Percentiles rank a stretch among this genome's conserved stretches.
phyloP scores from a whole-genome alignment of 2,888 invertebrate species.

The Scaptomyza tumidula region DNA sequence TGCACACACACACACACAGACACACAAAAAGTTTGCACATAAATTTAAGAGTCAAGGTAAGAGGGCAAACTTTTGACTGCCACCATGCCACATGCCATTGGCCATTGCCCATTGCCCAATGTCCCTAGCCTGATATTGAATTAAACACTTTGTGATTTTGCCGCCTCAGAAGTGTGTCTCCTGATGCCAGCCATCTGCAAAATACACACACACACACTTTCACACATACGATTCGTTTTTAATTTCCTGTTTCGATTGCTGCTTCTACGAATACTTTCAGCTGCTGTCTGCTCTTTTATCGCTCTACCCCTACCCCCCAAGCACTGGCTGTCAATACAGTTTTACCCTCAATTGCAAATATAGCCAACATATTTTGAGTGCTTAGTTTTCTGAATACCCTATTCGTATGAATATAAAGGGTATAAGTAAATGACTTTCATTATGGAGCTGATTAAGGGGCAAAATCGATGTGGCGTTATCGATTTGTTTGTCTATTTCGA shows the following conservation, averaged over 20 bases:
- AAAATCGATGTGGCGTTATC: too few species aligned
- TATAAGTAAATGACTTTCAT: not conserved
- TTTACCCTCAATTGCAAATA: conserved; percentile 55
- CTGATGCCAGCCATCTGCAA: conserved; percentile 37
- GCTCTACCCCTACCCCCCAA: not conserved
- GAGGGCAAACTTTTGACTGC: conserved; percentile 65
- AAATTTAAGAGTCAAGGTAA: conserved; percentile 76
- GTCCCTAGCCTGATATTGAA: conserved; percentile 60
- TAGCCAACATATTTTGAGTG: conserved; percentile 26
- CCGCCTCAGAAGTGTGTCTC: conserved; percentile 44
- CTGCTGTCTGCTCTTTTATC: conserved; percentile 47
- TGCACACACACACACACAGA: conserved; percentile 30
- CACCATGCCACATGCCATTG: conserved; percentile 22
- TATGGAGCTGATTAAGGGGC: too few species aligned
- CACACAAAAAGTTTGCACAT: conserved; percentile 67
- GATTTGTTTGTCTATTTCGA: not conserved
- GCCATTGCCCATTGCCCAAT: conserved; percentile 20
- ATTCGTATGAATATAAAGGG: not conserved
- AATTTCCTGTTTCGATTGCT: conserved; percentile 70
- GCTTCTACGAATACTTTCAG: conserved; percentile 37
- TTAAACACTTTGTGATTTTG: conserved; percentile 73
- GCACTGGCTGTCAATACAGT: conserved; percentile 10
- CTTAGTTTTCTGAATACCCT: conserved; percentile 1
- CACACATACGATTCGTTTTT: conserved; percentile 64
- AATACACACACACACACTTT: conserved; percentile 13